Base-by-base conservation (phyloP, 2,888 invertebrate species). In the Hirtodrosophila trivittata region DNA sequence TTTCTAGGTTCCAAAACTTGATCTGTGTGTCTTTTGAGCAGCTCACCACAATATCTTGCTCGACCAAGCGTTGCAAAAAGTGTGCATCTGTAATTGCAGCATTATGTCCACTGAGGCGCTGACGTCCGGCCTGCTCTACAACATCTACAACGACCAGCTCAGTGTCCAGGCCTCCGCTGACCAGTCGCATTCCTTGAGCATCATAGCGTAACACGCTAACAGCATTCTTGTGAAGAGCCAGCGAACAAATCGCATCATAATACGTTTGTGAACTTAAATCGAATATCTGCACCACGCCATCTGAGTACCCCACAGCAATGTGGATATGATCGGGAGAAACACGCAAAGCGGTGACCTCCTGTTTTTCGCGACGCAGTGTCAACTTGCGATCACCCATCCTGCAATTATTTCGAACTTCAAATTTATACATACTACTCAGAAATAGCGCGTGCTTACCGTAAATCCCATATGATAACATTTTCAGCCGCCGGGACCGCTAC, bases 1-100 rank as follows among this genome's bases (percentile, higher is more conserved):
- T 97, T 74, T 96, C 95, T 71, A 99, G 92, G 90, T 99, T 97
- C 99, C 99, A 99, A 89, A 99, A 97, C 90, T 98, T 99, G 0
- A 99, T 94, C 89, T 96, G 96, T 6, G 96, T 96, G 89, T 99
- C 99, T 90, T 97, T 98, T 0, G 98, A 98, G 30, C 95, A 93
- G 78, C 96, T 95, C 5, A 97, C 92, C 6, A 97, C 89, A 72
- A 93, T 92, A 55, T 94, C 92, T 16, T 89, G 77, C 3, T 81
- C 84, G 0, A 81, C 68, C 7, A 78, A 9, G 0, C 87, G 83
- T 56, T 93, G 92, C 89, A 96, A 93, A 83, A 97, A 97, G 5
- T 93, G 91, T 0, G 95, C 91, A 91, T 96, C 95, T 0, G 98
- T 99, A 12, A 99, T 93, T 0, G 94, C 93, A 13, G 96, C 97